Evolutionary conservation across 2,113 vertebrate species (phyloP).

Genomic region (Atrichornis clamosus): DNA sequence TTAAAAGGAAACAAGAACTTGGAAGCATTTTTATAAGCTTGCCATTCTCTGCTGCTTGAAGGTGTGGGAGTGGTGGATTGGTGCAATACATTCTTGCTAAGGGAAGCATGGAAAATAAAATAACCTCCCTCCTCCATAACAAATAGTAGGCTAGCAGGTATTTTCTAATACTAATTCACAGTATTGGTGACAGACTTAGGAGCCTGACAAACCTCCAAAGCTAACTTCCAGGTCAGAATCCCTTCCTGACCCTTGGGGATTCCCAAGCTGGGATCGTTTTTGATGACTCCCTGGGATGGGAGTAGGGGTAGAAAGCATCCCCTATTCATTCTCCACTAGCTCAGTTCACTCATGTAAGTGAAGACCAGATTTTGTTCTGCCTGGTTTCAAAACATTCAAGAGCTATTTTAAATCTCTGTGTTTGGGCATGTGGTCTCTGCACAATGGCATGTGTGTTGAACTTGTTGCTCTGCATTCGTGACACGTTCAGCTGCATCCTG

Average conservation of each 20-base stretch:
- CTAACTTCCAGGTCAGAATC: not conserved
- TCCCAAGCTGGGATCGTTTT: not conserved
- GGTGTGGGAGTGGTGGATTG: not conserved
- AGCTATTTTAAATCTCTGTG: not conserved
- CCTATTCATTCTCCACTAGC: not conserved
- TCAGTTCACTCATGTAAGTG: not conserved
- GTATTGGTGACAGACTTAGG: not conserved
- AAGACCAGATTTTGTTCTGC: not conserved
- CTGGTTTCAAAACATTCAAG: not conserved
- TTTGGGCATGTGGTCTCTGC: not conserved
- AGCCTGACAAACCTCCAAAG: not conserved
- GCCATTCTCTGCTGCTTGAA: not conserved
- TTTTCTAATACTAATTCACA: not conserved
- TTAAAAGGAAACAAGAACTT: not conserved
- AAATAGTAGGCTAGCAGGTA: not conserved
- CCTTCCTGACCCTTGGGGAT: not conserved
- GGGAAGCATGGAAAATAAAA: not conserved
- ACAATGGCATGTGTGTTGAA: not conserved
- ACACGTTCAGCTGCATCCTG: conserved; percentile 26
- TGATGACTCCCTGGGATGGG: not conserved
- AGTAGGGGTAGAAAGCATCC: not conserved
- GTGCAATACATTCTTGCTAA: not conserved
- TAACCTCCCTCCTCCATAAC: not conserved
- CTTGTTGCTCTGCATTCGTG: not conserved
- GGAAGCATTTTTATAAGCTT: not conserved